phyloP scores from a whole-genome alignment of 2,797 vertebrate genomes.

The Leptodactylus fallax region DNA sequence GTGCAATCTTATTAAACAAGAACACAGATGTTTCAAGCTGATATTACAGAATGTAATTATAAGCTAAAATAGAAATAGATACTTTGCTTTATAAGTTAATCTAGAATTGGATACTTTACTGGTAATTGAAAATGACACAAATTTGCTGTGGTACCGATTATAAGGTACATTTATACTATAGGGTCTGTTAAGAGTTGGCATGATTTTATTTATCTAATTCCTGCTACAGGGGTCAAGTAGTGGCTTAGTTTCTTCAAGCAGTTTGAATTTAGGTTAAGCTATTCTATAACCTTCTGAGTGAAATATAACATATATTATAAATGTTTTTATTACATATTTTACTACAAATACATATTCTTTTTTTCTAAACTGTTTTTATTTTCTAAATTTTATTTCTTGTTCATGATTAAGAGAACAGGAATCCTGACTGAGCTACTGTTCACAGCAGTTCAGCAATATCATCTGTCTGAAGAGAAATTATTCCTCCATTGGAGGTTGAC shows the following conservation, averaged over 20 bases:
- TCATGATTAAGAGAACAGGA: too few species aligned
- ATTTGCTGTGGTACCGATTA: neutral
- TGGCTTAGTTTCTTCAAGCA: neutral
- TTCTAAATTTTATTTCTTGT: too few species aligned
- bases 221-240: neutral
- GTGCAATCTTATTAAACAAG: constrained; percentile 45
- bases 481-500: too few species aligned
- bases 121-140: neutral
- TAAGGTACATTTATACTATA: neutral
- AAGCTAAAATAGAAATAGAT: constrained; percentile 19
- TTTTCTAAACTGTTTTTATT: too few species aligned
- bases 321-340: neutral
- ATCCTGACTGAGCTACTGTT: too few species aligned
- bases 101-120: neutral
- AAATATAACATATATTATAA: neutral
- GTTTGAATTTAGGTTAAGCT: neutral
- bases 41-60: constrained; percentile 29
- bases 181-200: too few species aligned
- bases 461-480: too few species aligned
- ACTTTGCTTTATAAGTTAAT: constrained; percentile 19
- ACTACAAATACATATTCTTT: too few species aligned
- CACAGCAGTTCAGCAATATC: too few species aligned
- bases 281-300: neutral
- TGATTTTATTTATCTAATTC: neutral
- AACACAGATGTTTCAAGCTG: constrained; percentile 35